Conservation (phyloP, 2,888 invertebrate species). For the Parthenolecanium corni region DNA sequence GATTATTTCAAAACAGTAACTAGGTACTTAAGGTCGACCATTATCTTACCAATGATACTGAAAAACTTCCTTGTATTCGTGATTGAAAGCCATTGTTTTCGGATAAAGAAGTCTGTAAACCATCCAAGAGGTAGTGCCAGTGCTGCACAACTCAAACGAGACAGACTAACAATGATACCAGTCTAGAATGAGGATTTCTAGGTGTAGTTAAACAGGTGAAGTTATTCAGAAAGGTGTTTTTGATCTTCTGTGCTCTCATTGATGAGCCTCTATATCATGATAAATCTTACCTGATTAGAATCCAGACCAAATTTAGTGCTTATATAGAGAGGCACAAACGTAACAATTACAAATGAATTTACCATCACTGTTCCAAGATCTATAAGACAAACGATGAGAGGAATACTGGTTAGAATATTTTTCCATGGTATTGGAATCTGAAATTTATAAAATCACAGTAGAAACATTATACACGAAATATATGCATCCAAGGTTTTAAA, state of each 20-base stretch:
- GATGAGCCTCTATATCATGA: too few species aligned
- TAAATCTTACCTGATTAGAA: constrained; percentile 3
- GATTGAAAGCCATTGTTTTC: not conserved
- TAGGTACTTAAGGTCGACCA: too few species aligned
- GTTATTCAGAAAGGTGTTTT: too few species aligned
- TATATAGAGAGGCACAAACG: constrained; percentile 7
- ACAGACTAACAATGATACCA: too few species aligned
- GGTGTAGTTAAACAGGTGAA: too few species aligned
- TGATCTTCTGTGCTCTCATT: too few species aligned
- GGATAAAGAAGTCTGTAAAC: not conserved
- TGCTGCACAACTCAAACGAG: not conserved
- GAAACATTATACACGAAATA: not conserved
- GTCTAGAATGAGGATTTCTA: too few species aligned
- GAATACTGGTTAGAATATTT: not conserved
- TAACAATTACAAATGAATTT: not conserved
- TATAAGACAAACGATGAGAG: constrained; percentile 7
- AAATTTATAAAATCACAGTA: not conserved
- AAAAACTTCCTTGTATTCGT: not conserved
- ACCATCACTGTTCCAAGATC: not conserved
- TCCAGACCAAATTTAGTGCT: not conserved
- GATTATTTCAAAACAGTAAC: too few species aligned
- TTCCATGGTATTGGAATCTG: constrained; percentile 14
- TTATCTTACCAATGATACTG: not conserved
- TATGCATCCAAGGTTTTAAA: too few species aligned
- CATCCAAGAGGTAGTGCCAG: not conserved